These are phyloP conservation scores for Xestia ashworthii DNA, from an alignment of 2,888 invertebrate species.

Conservation along the genomic window DNA sequence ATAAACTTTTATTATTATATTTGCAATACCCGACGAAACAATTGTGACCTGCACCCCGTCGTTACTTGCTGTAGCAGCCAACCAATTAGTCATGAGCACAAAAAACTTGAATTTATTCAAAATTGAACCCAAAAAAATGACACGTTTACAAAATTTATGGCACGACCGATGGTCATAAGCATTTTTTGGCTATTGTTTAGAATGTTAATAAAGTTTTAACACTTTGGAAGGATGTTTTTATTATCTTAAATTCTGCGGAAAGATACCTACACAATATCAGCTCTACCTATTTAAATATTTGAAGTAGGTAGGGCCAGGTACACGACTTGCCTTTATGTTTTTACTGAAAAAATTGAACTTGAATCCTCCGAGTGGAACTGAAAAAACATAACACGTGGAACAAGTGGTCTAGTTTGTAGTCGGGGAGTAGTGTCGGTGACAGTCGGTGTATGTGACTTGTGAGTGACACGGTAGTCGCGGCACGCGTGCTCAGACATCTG, in stretches of 20 bases:
- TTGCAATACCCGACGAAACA: constrained; percentile 86
- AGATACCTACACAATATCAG: constrained; percentile 60
- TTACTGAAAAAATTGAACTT: constrained; percentile 26
- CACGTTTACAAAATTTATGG: constrained; percentile 85
- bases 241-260: constrained; percentile 74
- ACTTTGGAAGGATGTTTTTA: constrained; percentile 82
- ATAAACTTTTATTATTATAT: constrained; percentile 90
- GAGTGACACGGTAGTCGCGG: constrained; percentile 63
- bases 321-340: constrained; percentile 22
- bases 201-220: constrained; percentile 85
- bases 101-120: constrained; percentile 81
- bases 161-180: constrained; percentile 78
- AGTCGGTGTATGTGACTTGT: constrained; percentile 29
- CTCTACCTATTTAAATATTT: constrained; percentile 46
- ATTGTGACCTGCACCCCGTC: constrained; percentile 83
- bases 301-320: constrained; percentile 52
- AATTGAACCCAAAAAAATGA: constrained; percentile 82
- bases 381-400: constrained; percentile 33
- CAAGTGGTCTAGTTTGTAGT: constrained; percentile 46
- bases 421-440: constrained; percentile 44
- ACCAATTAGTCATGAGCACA: constrained; percentile 87
- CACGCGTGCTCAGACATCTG: constrained; percentile 84
- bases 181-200: constrained; percentile 83
- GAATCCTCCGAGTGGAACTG: constrained; percentile 10
- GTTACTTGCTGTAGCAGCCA: constrained; percentile 76